Evolutionary conservation across 2,113 vertebrate genomes (phyloP), one percentile per base, ranked within the genome.

Genomic region (Lepus timidus): DNA sequence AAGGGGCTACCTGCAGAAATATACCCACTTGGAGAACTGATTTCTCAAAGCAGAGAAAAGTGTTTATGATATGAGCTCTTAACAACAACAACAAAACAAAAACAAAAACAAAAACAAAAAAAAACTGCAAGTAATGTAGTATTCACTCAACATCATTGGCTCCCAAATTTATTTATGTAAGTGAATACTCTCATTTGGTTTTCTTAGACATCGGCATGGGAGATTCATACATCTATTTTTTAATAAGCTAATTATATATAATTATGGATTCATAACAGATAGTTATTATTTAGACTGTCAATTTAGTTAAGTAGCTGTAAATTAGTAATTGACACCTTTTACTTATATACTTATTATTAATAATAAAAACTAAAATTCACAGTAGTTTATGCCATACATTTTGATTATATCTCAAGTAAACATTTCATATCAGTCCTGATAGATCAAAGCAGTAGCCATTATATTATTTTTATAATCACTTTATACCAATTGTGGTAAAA

Each of bases 221-320:
- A 68, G 67, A 96, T 84, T 61, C 31, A 29, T 73, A 90, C 39
- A 65, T 74, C 39, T 96, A 94, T 87, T 94, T 91, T 76, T 44
- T 74, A 93, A 93, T 93, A 90, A 64, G 44, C 27, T 97, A 96
- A 96, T 93, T 95, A 25, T 44, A 90, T 92, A n/a, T 92, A 93
- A 96, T 97, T 93, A 96, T 93, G 74, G 64, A 73, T 85, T 96
- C 44, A 68, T 78, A 95, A 95, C 93, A 20, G 52, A 33, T 85
- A 76, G 76, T 79, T 91, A 95, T 87, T 94, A 96, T 70, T 94
- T 91, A 81, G 75, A 92, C 73, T 96, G 85, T 29, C 85, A 95
- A 93, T 94, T 97, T 94, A 79, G 73, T 89, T 94, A 58, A 95
- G 91, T 91, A 83, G 39, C 85, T 93, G 64, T 55, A 94, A 94